These are phyloP conservation scores for Mycalesis mineus DNA, from an alignment of 2,888 invertebrate genomes.

Conservation along the genomic window DNA sequence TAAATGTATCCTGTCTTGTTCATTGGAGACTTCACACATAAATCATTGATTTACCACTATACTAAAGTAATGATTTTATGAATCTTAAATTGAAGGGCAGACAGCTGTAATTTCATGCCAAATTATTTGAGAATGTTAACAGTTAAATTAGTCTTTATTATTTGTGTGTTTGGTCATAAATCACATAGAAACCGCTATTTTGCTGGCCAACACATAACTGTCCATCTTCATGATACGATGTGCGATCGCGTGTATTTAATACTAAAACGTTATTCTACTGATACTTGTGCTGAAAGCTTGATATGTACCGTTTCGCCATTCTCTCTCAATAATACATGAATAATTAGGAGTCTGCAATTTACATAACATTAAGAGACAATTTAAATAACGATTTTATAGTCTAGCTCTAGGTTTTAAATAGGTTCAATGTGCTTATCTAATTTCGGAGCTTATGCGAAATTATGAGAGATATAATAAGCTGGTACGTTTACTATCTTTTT, in stretches of 20 bases:
- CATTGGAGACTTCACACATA: too few species aligned
- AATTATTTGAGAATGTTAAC: too few species aligned
- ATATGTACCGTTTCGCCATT: conserved; percentile 18
- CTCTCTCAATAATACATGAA: conserved; percentile 10
- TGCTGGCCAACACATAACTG: conserved; percentile 21
- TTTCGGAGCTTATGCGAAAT: too few species aligned
- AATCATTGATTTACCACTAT: too few species aligned
- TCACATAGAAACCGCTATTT: conserved; percentile 10
- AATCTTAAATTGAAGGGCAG: background rate
- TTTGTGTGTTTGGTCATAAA: background rate
- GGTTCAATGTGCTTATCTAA: too few species aligned
- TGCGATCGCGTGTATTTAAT: conserved; percentile 17
- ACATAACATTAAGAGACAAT: background rate
- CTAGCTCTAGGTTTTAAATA: too few species aligned
- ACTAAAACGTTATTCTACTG: conserved; percentile 17
- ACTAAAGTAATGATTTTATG: too few species aligned
- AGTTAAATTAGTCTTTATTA: too few species aligned
- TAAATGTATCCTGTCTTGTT: too few species aligned
- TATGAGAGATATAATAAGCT: too few species aligned
- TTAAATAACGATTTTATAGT: too few species aligned
- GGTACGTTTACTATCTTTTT: too few species aligned
- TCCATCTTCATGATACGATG: conserved; percentile 23
- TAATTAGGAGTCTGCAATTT: background rate
- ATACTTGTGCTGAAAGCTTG: conserved; percentile 12
- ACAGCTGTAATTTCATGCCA: background rate